Evolutionary conservation across 1,140 invertebrate genomes (phyloP).

Genomic region (Drosophila nebulosa): DNA sequence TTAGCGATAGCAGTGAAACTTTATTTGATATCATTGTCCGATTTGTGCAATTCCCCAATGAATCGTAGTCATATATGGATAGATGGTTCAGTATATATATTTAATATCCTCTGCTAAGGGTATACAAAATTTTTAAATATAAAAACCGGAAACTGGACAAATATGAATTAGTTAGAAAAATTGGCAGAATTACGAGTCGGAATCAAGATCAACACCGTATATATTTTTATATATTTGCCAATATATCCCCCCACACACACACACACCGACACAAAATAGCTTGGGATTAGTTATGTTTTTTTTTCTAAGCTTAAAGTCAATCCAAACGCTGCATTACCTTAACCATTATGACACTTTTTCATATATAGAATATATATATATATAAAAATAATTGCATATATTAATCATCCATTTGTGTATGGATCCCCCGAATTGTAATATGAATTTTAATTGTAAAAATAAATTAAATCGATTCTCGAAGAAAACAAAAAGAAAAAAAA

Average conservation of each 20-base stretch:
- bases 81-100: no score
- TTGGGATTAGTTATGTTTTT: background rate
- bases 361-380: background rate
- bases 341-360: background rate
- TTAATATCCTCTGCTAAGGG: no score
- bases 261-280: background rate
- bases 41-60: background rate
- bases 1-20: background rate
- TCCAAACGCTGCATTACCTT: constrained; percentile 3
- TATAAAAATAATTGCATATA: background rate
- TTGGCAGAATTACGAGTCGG: background rate
- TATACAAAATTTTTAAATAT: no score
- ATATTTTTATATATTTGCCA: background rate
- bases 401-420: background rate
- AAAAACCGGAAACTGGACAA: background rate
- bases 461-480: constrained; percentile 6
- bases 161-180: background rate
- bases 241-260: background rate
- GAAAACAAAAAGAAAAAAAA: background rate
- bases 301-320: background rate
- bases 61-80: no score
- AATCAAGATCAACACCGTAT: background rate
- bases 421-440: constrained; percentile 2
- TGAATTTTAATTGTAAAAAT: constrained; percentile 14
- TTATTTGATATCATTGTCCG: background rate